Evolutionary conservation across 2,797 vertebrate species (phyloP), one percentile per base, ranked within the genome.

Genomic region (Apogon hyalosoma): DNA sequence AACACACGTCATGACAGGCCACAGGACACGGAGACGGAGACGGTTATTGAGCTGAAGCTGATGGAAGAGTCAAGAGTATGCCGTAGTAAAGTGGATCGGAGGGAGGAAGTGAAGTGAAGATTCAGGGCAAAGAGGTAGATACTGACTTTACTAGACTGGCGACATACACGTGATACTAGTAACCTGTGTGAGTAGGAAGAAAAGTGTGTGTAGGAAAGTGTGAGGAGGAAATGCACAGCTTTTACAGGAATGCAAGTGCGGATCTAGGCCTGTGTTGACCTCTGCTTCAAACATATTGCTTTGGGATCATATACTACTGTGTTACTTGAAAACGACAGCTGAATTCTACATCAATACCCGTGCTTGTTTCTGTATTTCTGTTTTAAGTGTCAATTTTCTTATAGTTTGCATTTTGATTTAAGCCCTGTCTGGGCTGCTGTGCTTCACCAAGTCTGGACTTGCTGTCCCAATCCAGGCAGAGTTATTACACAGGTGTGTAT

Each of bases 361-460:
- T 43, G 0, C 15, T 11, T 41, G 38, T 46, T 16, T 24, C 7
- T 57, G 53, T 15, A 33, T 28, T 50, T 46, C 24, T 28, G 24
- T 21, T 21, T 21, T 21, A 21, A 21, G 19, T 28, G 24, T 28
- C 24, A 6, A 28, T 36, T 49, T 63, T 54, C 2, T 8, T 13
- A 28, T 39, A 67, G 47, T 28, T 58, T 58, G 33, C 19, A 7
- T 65, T 66, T 67, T 75, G 9, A 75, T 79, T 83, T 76, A 83
- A 82, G 63, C 54, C 77, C 54, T 58, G 59, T 79, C 71, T 82
- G 64, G 84, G 73, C 74, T 86, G 62, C 75, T 77, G 70, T 63
- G 39, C 50, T 84, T 75, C 11, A 74, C 86, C 89, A 90, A 82
- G 91, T 87, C 88, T 85, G 74, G 79, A 79, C 91, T 87, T 88